Evolutionary conservation across 1,140 invertebrate species (phyloP), one percentile per base, ranked within the genome.

Genomic region (Thaumatotibia leucotreta): DNA sequence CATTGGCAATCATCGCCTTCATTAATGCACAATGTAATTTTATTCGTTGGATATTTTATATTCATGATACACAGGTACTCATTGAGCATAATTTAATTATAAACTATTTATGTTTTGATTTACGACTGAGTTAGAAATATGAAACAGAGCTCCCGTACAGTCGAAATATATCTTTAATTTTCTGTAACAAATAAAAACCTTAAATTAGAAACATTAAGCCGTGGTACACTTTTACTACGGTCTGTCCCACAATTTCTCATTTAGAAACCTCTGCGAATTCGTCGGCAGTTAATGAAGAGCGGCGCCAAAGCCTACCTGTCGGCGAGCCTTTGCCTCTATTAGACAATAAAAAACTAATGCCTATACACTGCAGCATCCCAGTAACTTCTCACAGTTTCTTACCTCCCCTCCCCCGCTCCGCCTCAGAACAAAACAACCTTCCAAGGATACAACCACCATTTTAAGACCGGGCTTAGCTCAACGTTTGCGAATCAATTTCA

Each of bases 361-460:
- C 75, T 84, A 83, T 83, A 82, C 77, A 75, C 71, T 74, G 67
- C 72, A 69, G 75, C 75, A 72, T 61, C 75, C 80, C 79, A 77
- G 81, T 77, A 83, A 82, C 84, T 88, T 88, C 88, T 88, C 88
- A 88, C 85, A 87, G 81, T 73, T 69, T 67, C 39, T 45, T 39
- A 68, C 70, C 67, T 65, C 72, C 70, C 67, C 74, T 70, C 70
- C 68, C 77, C 45, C 61, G 69, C 67, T 14, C 66, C 67, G 64
- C 64, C 77, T 69, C 72, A 84, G 83, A 90, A 88, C 81, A 88
- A 88, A 86, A 90, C 74, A 90, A 91, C 85, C 84, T 86, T 87
- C 80, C 82, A 91, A 89, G 86, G 86, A 88, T 91, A 87, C 88
- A 86, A 91, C 82, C 86, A 85, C 82, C 83, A 82, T 89, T 88